These are phyloP conservation scores for Helicorthomorpha holstii DNA, from an alignment of 1,140 invertebrate species.

Conservation along the genomic window DNA sequence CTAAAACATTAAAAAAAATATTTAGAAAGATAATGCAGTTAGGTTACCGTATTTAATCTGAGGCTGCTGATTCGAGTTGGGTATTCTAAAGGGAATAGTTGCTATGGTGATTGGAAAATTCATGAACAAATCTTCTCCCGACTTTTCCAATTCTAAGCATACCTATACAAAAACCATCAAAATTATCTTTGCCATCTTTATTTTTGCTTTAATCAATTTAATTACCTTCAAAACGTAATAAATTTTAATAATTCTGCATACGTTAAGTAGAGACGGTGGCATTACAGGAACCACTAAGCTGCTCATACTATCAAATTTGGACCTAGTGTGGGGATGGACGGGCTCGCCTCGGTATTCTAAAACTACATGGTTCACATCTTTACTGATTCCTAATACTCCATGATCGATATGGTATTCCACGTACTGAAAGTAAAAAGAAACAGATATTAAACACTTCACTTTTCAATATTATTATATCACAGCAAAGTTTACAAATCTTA, in stretches of 20 bases:
- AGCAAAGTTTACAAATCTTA: too few relatives aligned
- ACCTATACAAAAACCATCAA: conserved; percentile 31
- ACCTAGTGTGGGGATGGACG: conserved; percentile 39
- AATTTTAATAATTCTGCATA: conserved; percentile 58
- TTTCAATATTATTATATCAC: too few relatives aligned
- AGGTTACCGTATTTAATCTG: conserved; percentile 50
- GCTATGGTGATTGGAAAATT: conserved; percentile 66
- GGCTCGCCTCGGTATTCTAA: conserved; percentile 50
- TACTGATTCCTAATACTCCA: conserved; percentile 54
- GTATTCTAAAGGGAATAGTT: conserved; percentile 58
- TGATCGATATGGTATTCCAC: conserved; percentile 65
- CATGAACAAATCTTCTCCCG: conserved; percentile 52
- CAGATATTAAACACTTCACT: conserved; percentile 2
- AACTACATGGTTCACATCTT: conserved; percentile 49
- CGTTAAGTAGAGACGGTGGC: conserved; percentile 53
- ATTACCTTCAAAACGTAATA: conserved; percentile 59
- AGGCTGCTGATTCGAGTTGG: conserved; percentile 44
- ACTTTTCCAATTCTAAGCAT: conserved; percentile 48
- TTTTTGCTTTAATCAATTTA: neutral
- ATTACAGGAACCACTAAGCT: conserved; percentile 55
- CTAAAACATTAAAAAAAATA: too few relatives aligned
- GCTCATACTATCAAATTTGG: conserved; percentile 42
- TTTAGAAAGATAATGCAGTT: conserved; percentile 19
- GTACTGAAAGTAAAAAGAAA: conserved; percentile 32
- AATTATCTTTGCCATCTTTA: neutral